Evolutionary conservation across 2,113 vertebrate species (phyloP).

Genomic region (Esox niger): DNA sequence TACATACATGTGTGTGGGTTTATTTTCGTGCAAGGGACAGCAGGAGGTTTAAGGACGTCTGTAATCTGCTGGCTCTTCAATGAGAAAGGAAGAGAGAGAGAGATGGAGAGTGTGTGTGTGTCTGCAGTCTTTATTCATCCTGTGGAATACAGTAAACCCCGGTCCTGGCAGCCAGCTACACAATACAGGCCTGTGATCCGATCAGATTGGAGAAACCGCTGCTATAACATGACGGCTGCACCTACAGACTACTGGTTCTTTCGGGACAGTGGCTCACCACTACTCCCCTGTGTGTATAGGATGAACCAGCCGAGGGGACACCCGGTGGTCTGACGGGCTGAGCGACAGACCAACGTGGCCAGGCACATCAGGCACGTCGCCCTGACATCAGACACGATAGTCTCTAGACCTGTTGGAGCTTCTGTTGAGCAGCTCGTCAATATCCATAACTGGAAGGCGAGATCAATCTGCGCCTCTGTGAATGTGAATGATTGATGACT

Average conservation of each 20-base stretch:
- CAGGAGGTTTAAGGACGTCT: constrained; percentile 2
- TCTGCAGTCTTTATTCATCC: background rate
- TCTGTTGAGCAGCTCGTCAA: background rate
- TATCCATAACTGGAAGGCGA: background rate
- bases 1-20: too few species aligned
- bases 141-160: background rate
- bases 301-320: too few species aligned
- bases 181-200: too few species aligned
- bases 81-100: background rate
- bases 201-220: background rate
- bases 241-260: too few species aligned
- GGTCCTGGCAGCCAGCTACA: background rate
- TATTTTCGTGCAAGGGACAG: background rate
- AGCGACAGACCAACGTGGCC: too few species aligned
- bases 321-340: too few species aligned
- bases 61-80: background rate
- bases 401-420: background rate
- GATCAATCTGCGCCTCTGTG: constrained; percentile 1
- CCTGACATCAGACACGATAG: too few species aligned
- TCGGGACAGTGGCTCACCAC: too few species aligned
- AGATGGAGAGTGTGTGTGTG: background rate
- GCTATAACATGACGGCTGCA: background rate
- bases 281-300: background rate
- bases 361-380: too few species aligned
- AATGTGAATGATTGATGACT: constrained; percentile 23